Evolutionary conservation across 1,140 invertebrate genomes (phyloP), one percentile per base, ranked within the genome.

Genomic region (Drosophila pachea): DNA sequence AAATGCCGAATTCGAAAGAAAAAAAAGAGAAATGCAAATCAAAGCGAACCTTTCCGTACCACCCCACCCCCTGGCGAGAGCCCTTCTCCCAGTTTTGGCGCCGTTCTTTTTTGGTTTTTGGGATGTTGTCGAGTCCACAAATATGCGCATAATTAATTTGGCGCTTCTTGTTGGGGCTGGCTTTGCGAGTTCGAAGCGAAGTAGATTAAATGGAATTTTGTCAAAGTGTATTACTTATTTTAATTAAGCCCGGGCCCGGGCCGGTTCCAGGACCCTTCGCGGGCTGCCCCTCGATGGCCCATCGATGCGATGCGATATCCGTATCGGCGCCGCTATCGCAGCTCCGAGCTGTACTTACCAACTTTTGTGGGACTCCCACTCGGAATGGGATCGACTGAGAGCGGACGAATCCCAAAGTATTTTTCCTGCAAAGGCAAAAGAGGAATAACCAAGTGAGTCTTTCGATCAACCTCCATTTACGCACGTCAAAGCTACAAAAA

Each of bases 131-230:
- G 63, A 78, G 79, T 53, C 73, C 78, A 70, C 72, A 84, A 83
- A 83, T 83, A 83, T 83, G 78, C 78, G 76, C 78, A 83, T 83
- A 83, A 83, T 83, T 83, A 84, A 83, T 83, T 78, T 68, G 52
- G 60, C 72, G 64, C 38, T 73, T 59, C 58, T 43, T 14, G 7
- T 36, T 31, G 38, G 49, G 31, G 48, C 55, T 71, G 31, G 48
- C 55, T 71, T 58, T 14, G 35, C 50, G 42, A 68, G 55, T 67
- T 71, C 49, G 67, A 45, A 68, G 64, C 68, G 59, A 61, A 84
- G 78, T 83, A 84, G 78, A 84, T 83, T 83, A 83, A 83, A 84
- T 84, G 79, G 78, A 76, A 83, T 83, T 83, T 84, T 73, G 81
- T 76, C 65, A 84, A 84, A 83, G 73, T 79, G 76, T 78, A 64